Evolutionary conservation across 2,113 vertebrate genomes (phyloP).

Genomic region (Agelaius phoeniceus): DNA sequence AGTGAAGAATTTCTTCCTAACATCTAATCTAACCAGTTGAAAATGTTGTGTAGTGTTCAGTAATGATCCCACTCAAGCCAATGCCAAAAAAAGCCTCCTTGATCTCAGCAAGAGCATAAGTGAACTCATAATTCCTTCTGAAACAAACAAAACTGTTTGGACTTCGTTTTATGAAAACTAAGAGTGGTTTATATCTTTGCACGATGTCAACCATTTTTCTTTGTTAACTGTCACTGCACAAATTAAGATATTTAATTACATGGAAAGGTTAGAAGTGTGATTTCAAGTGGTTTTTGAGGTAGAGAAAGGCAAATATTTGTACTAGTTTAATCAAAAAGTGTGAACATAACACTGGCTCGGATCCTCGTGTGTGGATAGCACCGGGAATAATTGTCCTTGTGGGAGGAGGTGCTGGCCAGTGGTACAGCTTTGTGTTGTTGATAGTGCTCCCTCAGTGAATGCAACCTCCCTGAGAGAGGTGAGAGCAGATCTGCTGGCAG

Average conservation of each 20-base stretch:
- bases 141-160: conserved; percentile 15
- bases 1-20: not conserved
- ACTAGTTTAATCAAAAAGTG: not conserved
- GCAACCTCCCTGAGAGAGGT: not conserved
- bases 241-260: conserved; percentile 20
- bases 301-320: conserved; percentile 14
- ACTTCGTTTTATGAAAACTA: not conserved
- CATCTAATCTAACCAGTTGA: not conserved
- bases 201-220: not conserved
- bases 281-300: conserved; percentile 6
- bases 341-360: not conserved
- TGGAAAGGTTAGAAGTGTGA: not conserved
- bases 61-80: not conserved
- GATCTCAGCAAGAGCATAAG: conserved; percentile 21
- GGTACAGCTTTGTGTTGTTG: not conserved
- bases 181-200: conserved; percentile 9
- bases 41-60: not conserved
- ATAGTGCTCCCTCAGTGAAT: not conserved
- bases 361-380: not conserved
- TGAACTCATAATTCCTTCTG: conserved; percentile 18
- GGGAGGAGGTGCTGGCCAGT: not conserved
- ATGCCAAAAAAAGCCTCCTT: not conserved
- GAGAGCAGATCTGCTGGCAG: not conserved
- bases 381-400: not conserved
- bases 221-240: not conserved